Evolutionary conservation across 2,797 vertebrate species (phyloP).

Genomic region (Eutrigla gurnardus): DNA sequence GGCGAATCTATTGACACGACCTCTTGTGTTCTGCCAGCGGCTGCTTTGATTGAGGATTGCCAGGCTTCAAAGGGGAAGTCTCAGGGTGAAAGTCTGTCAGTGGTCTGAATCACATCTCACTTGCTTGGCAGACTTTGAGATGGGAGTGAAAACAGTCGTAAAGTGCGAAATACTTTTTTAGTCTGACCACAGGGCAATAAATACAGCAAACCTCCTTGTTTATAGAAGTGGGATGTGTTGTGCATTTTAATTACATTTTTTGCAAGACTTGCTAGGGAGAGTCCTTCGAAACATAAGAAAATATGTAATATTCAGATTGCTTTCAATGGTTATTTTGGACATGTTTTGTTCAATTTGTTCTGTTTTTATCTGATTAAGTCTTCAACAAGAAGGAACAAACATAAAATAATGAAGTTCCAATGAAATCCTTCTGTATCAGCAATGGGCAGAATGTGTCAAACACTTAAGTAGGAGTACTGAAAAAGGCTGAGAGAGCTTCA

Average conservation of each 20-base stretch:
- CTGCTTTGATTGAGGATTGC: slow-evolving; percentile 32
- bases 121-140: neutral
- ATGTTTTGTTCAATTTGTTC: neutral
- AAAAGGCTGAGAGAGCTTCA: neutral
- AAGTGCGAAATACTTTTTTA: neutral
- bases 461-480: neutral
- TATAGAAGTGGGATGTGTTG: neutral
- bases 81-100: neutral
- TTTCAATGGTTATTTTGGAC: neutral
- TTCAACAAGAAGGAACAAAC: neutral
- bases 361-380: neutral
- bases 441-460: neutral
- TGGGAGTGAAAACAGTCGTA: neutral
- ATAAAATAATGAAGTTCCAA: neutral
- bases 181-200: no score
- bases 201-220: neutral
- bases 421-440: neutral
- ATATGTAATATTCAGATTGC: neutral
- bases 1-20: slow-evolving; percentile 22
- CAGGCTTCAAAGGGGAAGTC: slow-evolving; percentile 33
- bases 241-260: neutral
- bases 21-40: neutral
- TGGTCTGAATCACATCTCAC: neutral
- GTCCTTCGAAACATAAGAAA: neutral
- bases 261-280: neutral